Percentiles rank a stretch among this genome's conserved stretches.
These are phyloP conservation scores for Apis florea DNA, from an alignment of 1,140 invertebrate genomes.

Conservation along the genomic window DNA sequence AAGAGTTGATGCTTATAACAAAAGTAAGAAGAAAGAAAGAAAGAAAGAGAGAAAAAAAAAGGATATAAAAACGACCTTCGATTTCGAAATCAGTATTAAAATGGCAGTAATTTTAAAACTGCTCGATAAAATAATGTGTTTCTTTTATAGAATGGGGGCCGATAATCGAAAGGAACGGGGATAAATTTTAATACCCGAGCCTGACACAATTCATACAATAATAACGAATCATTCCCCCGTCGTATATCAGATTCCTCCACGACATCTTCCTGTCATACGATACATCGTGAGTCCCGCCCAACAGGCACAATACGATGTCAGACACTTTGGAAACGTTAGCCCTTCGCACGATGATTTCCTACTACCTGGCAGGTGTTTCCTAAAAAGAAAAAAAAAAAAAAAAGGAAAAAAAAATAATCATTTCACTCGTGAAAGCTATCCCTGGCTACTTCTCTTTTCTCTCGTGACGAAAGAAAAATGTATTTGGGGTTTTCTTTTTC, in stretches of 20 bases:
- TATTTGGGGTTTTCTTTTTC: background rate
- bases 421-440: background rate
- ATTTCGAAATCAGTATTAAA: too few relatives aligned
- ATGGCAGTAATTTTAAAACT: too few relatives aligned
- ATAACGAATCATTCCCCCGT: conserved; percentile 70
- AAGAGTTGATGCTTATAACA: too few relatives aligned
- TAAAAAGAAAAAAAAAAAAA: conserved; percentile 9
- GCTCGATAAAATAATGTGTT: background rate
- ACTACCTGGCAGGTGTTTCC: conserved; percentile 62
- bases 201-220: conserved; percentile 63
- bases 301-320: conserved; percentile 39
- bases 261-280: conserved; percentile 72
- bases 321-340: conserved; percentile 28
- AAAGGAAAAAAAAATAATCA: conserved; percentile 10
- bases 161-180: background rate
- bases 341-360: conserved; percentile 47
- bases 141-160: too few relatives aligned
- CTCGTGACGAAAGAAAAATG: background rate
- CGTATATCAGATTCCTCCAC: conserved; percentile 62
- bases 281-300: conserved; percentile 56
- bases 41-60: too few relatives aligned
- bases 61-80: too few relatives aligned
- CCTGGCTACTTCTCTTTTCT: background rate
- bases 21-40: too few relatives aligned
- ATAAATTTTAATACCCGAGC: conserved; percentile 3